A percentile compares a stretch with the other conserved stretches of the same genome.
Evolutionary conservation across 2,797 vertebrate species (phyloP).

Genomic region (Dermochelys coriacea): DNA sequence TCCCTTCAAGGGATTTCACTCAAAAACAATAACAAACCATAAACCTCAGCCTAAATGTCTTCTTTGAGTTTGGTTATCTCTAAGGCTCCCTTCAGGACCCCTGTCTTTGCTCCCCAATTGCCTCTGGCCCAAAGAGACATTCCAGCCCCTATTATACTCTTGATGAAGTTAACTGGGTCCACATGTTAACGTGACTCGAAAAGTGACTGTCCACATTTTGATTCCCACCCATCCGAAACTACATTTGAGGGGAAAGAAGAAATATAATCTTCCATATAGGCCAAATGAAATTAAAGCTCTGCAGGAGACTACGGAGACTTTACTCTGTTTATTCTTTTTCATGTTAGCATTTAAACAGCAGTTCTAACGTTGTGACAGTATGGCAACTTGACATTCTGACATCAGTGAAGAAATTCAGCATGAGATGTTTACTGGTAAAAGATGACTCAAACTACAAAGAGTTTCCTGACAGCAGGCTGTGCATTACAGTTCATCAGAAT

Average conservation of each 20-base stretch:
- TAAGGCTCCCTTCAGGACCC: background rate
- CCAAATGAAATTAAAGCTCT: background rate
- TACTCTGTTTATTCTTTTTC: background rate
- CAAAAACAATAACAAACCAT: background rate
- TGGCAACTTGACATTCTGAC: constrained; percentile 9
- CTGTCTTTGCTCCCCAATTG: background rate
- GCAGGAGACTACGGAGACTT: background rate
- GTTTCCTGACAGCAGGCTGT: constrained; percentile 49
- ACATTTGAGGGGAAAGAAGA: background rate
- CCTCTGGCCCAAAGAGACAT: background rate
- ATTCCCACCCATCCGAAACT: background rate
- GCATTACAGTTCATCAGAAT: constrained; percentile 58
- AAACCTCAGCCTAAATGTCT: background rate
- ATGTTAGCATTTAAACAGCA: background rate
- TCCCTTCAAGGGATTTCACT: background rate
- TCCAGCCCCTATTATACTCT: background rate
- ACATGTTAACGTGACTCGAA: background rate
- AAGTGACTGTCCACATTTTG: background rate
- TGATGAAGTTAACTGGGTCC: background rate
- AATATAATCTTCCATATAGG: background rate
- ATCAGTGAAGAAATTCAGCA: constrained; percentile 26
- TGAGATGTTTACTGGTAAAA: constrained; percentile 54
- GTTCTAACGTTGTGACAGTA: background rate
- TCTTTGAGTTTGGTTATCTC: background rate
- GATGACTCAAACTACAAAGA: background rate